A percentile compares a stretch with the other conserved stretches of the same genome.
Evolutionary conservation across 2,113 vertebrate genomes (phyloP).

Genomic region (Falco punctatus): DNA sequence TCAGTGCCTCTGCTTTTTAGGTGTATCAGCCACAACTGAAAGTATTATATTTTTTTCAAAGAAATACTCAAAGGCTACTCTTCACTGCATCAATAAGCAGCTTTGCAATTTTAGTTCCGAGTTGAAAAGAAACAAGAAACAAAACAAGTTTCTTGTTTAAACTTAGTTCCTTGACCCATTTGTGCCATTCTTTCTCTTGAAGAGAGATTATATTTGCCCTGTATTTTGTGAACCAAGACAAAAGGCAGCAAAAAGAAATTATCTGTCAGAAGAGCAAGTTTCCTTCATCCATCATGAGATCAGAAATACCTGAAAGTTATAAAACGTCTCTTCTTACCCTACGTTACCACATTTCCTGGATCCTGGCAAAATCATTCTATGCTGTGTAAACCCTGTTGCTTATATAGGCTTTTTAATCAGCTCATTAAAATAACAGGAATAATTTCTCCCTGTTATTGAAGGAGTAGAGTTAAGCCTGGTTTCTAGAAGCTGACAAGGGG

Average conservation of each 20-base stretch:
- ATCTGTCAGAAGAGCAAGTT: neutral
- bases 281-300: neutral
- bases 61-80: neutral
- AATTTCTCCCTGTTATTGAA: neutral
- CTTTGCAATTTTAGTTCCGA: neutral
- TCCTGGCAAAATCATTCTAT: neutral
- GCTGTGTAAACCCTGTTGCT: neutral
- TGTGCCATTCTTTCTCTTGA: neutral
- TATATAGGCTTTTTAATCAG: neutral
- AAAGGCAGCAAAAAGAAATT: neutral
- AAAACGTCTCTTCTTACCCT: neutral
- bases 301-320: neutral
- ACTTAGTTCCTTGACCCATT: neutral
- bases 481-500: neutral
- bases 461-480: neutral
- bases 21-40: neutral
- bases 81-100: neutral
- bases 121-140: neutral
- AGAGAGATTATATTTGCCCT: neutral
- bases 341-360: neutral
- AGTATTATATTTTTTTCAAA: neutral
- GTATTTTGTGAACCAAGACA: neutral
- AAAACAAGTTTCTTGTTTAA: neutral
- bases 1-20: neutral
- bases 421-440: neutral